phyloP scores from a whole-genome alignment of 1,140 invertebrate genomes.

The Arion vulgaris region DNA sequence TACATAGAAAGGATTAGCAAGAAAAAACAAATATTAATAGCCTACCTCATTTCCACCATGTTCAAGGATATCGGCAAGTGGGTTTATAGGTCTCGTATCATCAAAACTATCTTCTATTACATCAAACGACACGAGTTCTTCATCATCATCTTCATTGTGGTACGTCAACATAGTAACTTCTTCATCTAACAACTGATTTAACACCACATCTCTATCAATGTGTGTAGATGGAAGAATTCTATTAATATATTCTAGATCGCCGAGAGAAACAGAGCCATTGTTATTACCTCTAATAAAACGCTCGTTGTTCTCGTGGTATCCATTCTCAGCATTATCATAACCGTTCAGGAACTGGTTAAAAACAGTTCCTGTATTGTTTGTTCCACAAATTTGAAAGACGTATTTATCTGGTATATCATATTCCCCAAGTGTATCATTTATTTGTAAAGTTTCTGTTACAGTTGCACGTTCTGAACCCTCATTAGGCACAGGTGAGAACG shows the following conservation, averaged over 20 bases:
- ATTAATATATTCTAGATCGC: neutral
- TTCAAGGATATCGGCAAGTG: neutral
- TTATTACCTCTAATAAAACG: neutral
- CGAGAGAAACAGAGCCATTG: neutral
- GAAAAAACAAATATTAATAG: neutral
- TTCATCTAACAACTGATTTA: neutral
- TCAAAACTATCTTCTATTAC: neutral
- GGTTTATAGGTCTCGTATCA: neutral
- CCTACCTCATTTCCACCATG: neutral
- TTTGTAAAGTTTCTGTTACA: neutral
- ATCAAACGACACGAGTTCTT: neutral
- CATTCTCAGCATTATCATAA: neutral
- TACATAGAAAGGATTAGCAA: too few species aligned
- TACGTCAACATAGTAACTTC: neutral
- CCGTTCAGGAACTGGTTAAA: neutral
- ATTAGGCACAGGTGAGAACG: neutral
- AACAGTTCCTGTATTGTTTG: neutral
- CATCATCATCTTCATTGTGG: slow-evolving; percentile 1
- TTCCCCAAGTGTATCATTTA: neutral
- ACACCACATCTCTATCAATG: neutral
- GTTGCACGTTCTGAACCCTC: neutral
- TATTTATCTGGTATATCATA: neutral
- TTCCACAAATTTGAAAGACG: neutral
- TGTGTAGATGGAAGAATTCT: neutral
- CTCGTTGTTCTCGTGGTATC: neutral